Conservation (phyloP, 2,113 vertebrate genomes). For the Periophthalmodon schlosseri region DNA sequence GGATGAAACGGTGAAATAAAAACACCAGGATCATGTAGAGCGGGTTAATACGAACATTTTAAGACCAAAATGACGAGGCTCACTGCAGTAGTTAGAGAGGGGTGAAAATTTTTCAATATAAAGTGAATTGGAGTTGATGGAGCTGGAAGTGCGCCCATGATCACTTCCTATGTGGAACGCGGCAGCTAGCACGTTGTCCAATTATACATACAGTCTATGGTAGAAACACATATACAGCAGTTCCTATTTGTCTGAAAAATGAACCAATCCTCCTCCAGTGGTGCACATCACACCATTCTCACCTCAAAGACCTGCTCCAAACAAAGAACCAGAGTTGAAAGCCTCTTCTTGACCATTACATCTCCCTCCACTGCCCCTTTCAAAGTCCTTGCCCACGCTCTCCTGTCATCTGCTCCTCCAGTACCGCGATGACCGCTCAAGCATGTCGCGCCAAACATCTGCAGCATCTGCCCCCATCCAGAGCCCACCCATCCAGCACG, state of each 20-base stretch:
- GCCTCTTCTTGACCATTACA: slow-evolving; percentile 31
- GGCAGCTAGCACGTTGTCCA: no score
- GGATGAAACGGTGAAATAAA: no score
- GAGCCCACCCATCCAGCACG: slow-evolving; percentile 30
- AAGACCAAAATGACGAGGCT: no score
- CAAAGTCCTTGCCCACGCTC: slow-evolving; percentile 42
- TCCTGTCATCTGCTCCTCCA: slow-evolving; percentile 60
- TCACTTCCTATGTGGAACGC: no score
- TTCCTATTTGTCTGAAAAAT: neutral
- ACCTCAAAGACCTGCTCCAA: neutral
- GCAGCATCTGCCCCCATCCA: slow-evolving; percentile 68
- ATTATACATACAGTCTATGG: no score
- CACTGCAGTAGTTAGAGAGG: no score
- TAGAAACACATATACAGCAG: neutral
- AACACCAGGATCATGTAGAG: no score
- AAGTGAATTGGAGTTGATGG: no score
- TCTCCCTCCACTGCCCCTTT: slow-evolving; percentile 26
- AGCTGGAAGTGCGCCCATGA: no score
- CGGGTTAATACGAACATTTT: no score
- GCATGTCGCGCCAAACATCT: slow-evolving; percentile 56
- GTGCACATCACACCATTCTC: neutral
- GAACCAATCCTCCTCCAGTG: neutral
- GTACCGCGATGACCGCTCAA: slow-evolving; percentile 45
- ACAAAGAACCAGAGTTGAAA: slow-evolving; percentile 10
- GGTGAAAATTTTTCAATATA: no score